These are phyloP conservation scores for Gephyroberyx darwinii DNA, from an alignment of 2,797 vertebrate species.

Conservation along the genomic window DNA sequence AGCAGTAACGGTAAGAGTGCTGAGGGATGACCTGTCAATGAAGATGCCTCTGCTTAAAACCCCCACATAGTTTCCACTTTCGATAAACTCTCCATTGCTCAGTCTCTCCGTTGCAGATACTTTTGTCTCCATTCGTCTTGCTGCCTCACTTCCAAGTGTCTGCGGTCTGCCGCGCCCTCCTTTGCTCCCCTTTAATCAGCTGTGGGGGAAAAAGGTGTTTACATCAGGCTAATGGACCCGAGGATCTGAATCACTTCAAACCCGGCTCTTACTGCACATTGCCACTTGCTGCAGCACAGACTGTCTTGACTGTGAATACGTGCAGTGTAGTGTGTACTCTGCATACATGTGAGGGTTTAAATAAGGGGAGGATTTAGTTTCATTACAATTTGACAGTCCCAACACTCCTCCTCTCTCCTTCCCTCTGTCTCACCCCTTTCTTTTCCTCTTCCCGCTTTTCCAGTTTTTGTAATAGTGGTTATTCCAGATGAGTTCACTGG, in stretches of 20 bases:
- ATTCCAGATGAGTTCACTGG: slow-evolving; percentile 21
- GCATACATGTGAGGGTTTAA: background rate
- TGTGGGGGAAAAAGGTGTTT: slow-evolving; percentile 32
- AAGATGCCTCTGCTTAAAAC: no score
- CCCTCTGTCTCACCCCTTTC: background rate
- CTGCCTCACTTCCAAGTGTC: background rate
- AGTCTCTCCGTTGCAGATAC: slow-evolving; percentile 7
- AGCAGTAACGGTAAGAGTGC: no score
- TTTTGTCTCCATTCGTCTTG: background rate
- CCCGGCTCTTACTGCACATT: slow-evolving; percentile 4
- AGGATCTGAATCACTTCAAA: slow-evolving; percentile 18
- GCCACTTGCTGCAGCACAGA: background rate
- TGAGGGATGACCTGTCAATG: no score
- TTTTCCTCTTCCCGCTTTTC: slow-evolving; percentile 1
- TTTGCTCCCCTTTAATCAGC: slow-evolving; percentile 12
- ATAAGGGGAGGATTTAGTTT: background rate
- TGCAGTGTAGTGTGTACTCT: background rate
- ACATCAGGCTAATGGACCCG: slow-evolving; percentile 17
- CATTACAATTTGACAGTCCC: background rate
- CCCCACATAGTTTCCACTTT: no score
- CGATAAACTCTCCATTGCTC: slow-evolving; percentile 9
- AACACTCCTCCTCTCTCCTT: background rate
- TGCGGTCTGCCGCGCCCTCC: slow-evolving; percentile 11
- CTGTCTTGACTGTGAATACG: background rate
- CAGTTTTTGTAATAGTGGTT: slow-evolving; percentile 22